These are phyloP conservation scores for Hydra vulgaris DNA, from an alignment of 30 jellyfish, hydroid and myxozoan genomes.

Conservation along the genomic window DNA sequence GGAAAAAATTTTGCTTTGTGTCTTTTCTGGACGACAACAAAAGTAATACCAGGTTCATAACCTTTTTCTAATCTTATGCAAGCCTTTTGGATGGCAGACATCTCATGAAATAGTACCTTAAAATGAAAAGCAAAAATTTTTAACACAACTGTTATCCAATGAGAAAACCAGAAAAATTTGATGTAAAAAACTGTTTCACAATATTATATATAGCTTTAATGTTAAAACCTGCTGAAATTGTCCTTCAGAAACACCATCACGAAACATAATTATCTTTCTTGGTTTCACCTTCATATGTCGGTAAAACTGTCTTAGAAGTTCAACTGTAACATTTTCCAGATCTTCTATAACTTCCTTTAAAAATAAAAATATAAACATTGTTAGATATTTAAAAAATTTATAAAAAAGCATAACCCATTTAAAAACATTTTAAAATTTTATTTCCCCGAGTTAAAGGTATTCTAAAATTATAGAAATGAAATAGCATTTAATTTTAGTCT, in stretches of 20 bases:
- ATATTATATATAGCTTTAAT: neutral
- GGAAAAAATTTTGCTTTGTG: constrained; percentile 87
- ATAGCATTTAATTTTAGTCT: no score
- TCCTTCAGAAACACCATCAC: constrained; percentile 95
- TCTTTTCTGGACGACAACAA: constrained; percentile 79
- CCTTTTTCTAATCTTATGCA: constrained; percentile 53
- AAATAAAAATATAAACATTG: neutral
- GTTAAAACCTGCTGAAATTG: constrained; percentile 95
- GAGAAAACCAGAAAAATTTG: neutral
- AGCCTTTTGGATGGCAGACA: constrained; percentile 72
- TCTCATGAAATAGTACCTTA: constrained; percentile 57
- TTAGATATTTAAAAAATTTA: neutral
- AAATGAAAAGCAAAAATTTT: neutral
- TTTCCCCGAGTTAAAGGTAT: no score
- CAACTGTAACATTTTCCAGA: constrained; percentile 40
- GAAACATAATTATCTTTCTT: constrained; percentile 48
- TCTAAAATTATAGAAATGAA: no score
- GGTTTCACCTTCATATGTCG: constrained; percentile 38
- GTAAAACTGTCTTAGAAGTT: constrained; percentile 38
- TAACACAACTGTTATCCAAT: neutral
- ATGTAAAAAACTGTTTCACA: neutral
- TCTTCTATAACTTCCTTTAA: constrained; percentile 74
- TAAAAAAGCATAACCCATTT: no score
- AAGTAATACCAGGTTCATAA: constrained; percentile 76
- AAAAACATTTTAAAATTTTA: no score